Evolutionary conservation across 2,797 vertebrate species (phyloP).

Genomic region (Chelon labrosus): DNA sequence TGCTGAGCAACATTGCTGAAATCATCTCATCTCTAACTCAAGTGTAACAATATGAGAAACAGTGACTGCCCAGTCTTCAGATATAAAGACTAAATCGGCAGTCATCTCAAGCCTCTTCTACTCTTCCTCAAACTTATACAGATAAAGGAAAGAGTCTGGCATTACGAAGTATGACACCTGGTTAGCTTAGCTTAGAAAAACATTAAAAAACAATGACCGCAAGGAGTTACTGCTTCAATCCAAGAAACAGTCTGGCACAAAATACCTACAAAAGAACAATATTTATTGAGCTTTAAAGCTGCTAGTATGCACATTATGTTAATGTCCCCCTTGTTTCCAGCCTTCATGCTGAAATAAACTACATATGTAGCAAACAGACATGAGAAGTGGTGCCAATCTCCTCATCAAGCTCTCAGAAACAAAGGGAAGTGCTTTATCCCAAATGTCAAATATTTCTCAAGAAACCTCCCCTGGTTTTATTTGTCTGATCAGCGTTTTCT

Average conservation of each 20-base stretch:
- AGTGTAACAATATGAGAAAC: constrained; percentile 47
- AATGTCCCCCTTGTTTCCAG: too few species aligned
- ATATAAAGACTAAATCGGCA: constrained; percentile 40
- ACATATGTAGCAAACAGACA: neutral
- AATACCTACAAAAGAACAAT: neutral
- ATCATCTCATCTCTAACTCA: constrained; percentile 52
- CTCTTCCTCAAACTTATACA: constrained; percentile 18
- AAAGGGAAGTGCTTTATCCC: neutral
- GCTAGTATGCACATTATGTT: too few species aligned
- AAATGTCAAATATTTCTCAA: constrained; percentile 15
- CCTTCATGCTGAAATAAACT: neutral
- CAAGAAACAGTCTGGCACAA: neutral
- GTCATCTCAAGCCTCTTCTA: constrained; percentile 6
- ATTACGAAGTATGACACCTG: neutral
- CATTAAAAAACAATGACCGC: too few species aligned
- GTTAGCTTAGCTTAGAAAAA: neutral
- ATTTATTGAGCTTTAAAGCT: too few species aligned
- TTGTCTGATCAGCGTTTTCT: constrained; percentile 45
- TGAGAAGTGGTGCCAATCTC: neutral
- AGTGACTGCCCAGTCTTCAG: constrained; percentile 13
- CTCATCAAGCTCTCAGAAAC: constrained; percentile 3
- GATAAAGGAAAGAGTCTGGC: neutral
- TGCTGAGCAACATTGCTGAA: constrained; percentile 35
- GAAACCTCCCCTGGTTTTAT: too few species aligned
- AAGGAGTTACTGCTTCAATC: neutral